Conservation (phyloP, 2,888 invertebrate genomes). For the Philopedon plagiatum region DNA sequence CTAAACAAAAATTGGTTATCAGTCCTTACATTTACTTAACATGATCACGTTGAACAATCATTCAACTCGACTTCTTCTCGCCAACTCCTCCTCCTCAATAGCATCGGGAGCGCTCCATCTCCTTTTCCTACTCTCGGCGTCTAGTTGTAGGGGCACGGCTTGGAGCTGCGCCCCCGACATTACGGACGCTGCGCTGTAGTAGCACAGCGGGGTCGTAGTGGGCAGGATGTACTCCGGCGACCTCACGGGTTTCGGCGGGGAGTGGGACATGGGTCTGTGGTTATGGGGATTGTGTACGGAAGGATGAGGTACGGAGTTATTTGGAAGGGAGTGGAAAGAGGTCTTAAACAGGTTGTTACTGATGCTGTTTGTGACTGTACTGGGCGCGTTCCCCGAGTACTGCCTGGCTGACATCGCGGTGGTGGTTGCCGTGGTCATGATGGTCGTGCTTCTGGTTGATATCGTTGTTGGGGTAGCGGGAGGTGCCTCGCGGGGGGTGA, state of each 20-base stretch:
- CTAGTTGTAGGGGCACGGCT: slow-evolving; percentile 34
- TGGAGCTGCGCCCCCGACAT: slow-evolving; percentile 8
- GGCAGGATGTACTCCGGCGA: slow-evolving; percentile 37
- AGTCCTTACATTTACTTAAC: slow-evolving; percentile 43
- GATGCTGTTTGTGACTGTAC: slow-evolving; percentile 41
- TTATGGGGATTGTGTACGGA: slow-evolving; percentile 17
- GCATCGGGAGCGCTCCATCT: slow-evolving; percentile 72
- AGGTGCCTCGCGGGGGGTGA: slow-evolving; percentile 75
- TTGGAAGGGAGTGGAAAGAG: neutral
- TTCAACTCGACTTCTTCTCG: slow-evolving; percentile 49
- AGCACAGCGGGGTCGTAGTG: slow-evolving; percentile 6
- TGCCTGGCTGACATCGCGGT: slow-evolving; percentile 68
- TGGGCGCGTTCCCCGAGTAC: slow-evolving; percentile 50
- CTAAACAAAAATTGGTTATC: slow-evolving; percentile 36
- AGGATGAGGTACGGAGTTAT: slow-evolving; percentile 1
- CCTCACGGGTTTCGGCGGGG: slow-evolving; percentile 38
- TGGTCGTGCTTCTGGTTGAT: slow-evolving; percentile 57
- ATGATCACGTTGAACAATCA: slow-evolving; percentile 48
- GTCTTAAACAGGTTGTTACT: slow-evolving; percentile 34
- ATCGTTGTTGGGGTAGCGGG: slow-evolving; percentile 30
- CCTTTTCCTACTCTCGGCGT: slow-evolving; percentile 60
- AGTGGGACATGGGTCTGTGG: slow-evolving; percentile 39
- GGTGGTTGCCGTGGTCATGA: slow-evolving; percentile 68
- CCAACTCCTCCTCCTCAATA: slow-evolving; percentile 67
- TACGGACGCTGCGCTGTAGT: neutral